Base-by-base conservation (phyloP, 2,113 vertebrate species). In the Pyxicephalus adspersus region DNA sequence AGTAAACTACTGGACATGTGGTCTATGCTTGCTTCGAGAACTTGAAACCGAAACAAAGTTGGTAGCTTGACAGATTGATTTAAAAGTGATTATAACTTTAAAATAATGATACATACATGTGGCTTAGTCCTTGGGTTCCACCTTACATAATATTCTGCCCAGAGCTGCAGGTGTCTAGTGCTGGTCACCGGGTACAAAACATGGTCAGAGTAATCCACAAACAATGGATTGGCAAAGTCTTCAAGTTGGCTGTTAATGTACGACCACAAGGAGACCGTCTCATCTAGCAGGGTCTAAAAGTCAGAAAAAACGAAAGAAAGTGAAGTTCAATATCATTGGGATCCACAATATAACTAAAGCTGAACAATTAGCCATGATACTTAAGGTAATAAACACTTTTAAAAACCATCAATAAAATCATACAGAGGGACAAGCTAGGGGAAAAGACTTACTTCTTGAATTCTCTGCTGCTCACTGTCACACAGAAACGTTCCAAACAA, bases 101-200 rank as follows among this genome's bases (percentile, higher is more conserved):
- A 29, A 20, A 65, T 11, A 68, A 52, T 23, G 2, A 38, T 65
- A 67, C 3, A 23, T 84, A 97, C 98, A 94, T 98, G 98, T 1
- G 96, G 96, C 72, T 96, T 95, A 95, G 98, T 97, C 83, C 96
- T 90, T 51, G 98, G 98, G 82, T 99, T 99, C 98, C 98, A 99
- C 82, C 98, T 94, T 84, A 99, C 96, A 89, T 99, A 99, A 88
- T 99, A 99, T 5, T 96, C 94, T 1, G 96, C 94, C 98, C 98
- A 99, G 22, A 99, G 95, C 93, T 99, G 96, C 23, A 99, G 94
- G 88, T 99, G 97, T 87, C 97, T 95, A 89, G 98, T 94, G 88
- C 97, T 98, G 84, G 96, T 96, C 11, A 96, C 96, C 0, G 98
- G 98, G 86, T 96, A 98, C 83, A 99, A 92, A 79, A 98, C 96